A percentile compares a stretch with the other conserved stretches of the same genome.
These are phyloP conservation scores for Nycticorax nycticorax DNA, from an alignment of 2,113 vertebrate species.

Conservation along the genomic window DNA sequence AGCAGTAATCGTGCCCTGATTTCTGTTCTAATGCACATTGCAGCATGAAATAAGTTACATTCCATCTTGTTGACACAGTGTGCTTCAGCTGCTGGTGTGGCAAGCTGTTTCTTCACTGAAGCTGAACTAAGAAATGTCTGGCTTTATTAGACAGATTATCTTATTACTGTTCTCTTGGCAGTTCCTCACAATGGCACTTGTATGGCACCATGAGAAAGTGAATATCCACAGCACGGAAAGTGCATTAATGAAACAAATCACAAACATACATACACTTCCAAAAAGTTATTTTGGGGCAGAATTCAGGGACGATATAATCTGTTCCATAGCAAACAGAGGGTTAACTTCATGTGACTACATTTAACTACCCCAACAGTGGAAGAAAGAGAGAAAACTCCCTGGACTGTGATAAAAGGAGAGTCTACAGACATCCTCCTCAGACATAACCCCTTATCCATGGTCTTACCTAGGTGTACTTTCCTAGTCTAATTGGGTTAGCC, in stretches of 20 bases:
- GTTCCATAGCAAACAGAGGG: not conserved
- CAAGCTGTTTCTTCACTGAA: slow-evolving; percentile 55
- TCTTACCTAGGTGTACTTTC: not conserved
- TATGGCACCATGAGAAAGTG: slow-evolving; percentile 12
- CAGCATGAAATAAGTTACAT: slow-evolving; percentile 62
- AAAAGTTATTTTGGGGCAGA: not conserved
- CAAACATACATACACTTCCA: not conserved
- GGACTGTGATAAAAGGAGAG: not conserved
- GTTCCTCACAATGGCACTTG: not conserved
- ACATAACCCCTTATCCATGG: not conserved
- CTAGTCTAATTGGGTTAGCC: not conserved
- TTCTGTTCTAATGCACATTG: slow-evolving; percentile 44
- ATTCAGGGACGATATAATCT: not conserved
- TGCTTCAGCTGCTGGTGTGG: slow-evolving; percentile 51
- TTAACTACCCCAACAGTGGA: not conserved
- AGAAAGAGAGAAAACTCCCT: not conserved
- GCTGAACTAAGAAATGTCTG: slow-evolving; percentile 55
- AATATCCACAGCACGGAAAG: slow-evolving; percentile 17
- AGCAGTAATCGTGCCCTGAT: not conserved
- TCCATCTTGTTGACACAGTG: slow-evolving; percentile 61
- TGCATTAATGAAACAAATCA: not conserved
- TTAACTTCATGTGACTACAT: not conserved
- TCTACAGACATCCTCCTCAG: not conserved
- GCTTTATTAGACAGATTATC: slow-evolving; percentile 39
- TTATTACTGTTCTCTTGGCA: slow-evolving; percentile 58